phyloP scores from a whole-genome alignment of 1,140 invertebrate species.

The Triops longicaudatus region DNA sequence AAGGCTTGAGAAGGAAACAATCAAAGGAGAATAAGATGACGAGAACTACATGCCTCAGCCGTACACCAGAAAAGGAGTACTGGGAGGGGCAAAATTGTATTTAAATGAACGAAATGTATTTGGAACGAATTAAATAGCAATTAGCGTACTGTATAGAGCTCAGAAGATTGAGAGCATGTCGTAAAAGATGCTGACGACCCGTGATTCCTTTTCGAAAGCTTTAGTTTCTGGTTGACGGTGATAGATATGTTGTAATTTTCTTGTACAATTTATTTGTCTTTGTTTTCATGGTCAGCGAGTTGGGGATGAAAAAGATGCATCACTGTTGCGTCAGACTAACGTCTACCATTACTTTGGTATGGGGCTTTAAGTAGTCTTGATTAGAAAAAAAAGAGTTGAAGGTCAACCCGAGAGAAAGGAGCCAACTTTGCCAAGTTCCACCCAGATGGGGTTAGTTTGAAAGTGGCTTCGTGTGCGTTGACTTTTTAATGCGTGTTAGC shows the following conservation, averaged over 20 bases:
- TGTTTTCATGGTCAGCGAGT: background rate
- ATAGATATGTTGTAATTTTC: background rate
- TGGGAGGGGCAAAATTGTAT: too few species aligned
- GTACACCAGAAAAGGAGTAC: background rate
- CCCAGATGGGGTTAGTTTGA: background rate
- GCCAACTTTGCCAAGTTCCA: background rate
- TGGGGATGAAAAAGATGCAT: background rate
- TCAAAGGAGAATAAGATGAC: slow-evolving; percentile 3
- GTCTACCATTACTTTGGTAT: slow-evolving; percentile 3
- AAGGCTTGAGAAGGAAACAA: slow-evolving; percentile 17
- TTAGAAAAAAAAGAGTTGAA: background rate
- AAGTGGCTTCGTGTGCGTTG: background rate
- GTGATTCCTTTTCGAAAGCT: slow-evolving; percentile 15
- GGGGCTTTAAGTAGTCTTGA: background rate
- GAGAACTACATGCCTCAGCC: background rate
- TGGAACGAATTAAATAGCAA: slow-evolving; percentile 8
- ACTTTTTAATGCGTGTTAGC: background rate
- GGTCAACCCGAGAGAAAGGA: background rate
- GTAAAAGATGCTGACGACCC: background rate
- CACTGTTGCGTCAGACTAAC: background rate
- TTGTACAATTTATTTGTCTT: background rate
- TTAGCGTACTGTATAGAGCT: background rate
- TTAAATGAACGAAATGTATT: background rate
- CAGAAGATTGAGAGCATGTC: background rate
- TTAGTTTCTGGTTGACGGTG: slow-evolving; percentile 14